Conservation (phyloP, 2,113 vertebrate genomes). For the Pogona vitticeps region DNA sequence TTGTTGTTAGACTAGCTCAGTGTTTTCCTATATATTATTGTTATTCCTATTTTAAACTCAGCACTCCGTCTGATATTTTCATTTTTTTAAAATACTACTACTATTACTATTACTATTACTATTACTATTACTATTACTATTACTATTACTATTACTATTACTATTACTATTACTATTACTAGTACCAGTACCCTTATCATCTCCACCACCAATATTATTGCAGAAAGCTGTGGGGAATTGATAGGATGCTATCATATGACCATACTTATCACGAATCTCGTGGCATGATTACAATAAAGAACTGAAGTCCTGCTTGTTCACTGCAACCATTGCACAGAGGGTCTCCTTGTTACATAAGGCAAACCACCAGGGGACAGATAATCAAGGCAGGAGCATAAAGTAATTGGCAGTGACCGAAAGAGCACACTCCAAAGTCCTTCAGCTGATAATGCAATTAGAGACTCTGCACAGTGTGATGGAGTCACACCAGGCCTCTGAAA, state of each 20-base stretch:
- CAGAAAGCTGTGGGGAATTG: neutral
- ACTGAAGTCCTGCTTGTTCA: neutral
- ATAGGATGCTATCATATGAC: neutral
- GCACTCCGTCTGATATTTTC: too few relatives aligned
- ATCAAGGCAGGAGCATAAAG: neutral
- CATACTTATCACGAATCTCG: neutral
- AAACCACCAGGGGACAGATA: neutral
- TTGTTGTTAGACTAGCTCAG: too few relatives aligned
- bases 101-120: too few relatives aligned
- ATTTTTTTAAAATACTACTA: too few relatives aligned
- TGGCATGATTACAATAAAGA: neutral
- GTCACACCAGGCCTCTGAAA: conserved; percentile 5
- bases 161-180: neutral
- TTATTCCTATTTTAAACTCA: too few relatives aligned
- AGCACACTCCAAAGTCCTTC: conserved; percentile 1
- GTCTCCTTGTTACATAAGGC: neutral
- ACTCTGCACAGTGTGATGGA: neutral
- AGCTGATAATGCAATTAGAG: conserved; percentile 30
- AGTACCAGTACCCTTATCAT: neutral
- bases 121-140: neutral
- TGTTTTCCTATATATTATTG: too few relatives aligned
- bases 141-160: neutral
- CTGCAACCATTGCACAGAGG: neutral
- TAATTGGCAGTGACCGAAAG: conserved; percentile 10
- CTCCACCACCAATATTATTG: neutral